Evolutionary conservation across 2,888 invertebrate genomes (phyloP), one percentile per base, ranked within the genome.

Genomic region (Plusia festucae): DNA sequence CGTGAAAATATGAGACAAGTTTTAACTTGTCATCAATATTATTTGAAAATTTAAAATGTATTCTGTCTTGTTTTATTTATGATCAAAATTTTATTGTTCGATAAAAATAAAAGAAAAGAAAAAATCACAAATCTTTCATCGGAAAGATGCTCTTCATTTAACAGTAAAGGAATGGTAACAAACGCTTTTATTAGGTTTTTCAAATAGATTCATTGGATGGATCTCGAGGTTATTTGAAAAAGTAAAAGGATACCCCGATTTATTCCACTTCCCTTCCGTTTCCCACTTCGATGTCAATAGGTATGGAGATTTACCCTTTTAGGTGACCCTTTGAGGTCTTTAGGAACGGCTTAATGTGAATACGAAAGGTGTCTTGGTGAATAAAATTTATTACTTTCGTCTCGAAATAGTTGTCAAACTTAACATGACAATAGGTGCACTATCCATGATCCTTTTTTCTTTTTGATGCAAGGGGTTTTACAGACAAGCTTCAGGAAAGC

Each of bases 281-380:
- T 71, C 66, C 55, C 70, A 68, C 64, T 76, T 70, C 22, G 64
- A 60, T 66, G 62, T 77, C 76, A 81, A 85, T 85, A 78, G 79
- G 79, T 77, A 85, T 85, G 81, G 78, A 81, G 85, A 86, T 86
- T 75, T 61, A 66, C 65, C 76, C 70, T 72, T 79, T 82, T 62
- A 65, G 61, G 55, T 58, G 53, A 70, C 67, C 73, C 71, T 76
- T 72, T 73, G 65, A 72, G 68, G 60, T 57, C 11, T 54, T 60
- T 56, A 30, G 65, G 62, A 73, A 68, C 58, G 53, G 66, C 75
- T 76, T 74, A 67, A 80, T 73, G 65, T 74, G 60, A 67, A 78
- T 78, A 59, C 61, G 55, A 57, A 73, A 54, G 52, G 60, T 55
- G 27, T 59, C 65, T 56, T 58, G 67, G 57, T 66, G 64, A 70